These are phyloP conservation scores for Megalonaias nervosa DNA, from an alignment of 1,140 invertebrate species.

Conservation along the genomic window DNA sequence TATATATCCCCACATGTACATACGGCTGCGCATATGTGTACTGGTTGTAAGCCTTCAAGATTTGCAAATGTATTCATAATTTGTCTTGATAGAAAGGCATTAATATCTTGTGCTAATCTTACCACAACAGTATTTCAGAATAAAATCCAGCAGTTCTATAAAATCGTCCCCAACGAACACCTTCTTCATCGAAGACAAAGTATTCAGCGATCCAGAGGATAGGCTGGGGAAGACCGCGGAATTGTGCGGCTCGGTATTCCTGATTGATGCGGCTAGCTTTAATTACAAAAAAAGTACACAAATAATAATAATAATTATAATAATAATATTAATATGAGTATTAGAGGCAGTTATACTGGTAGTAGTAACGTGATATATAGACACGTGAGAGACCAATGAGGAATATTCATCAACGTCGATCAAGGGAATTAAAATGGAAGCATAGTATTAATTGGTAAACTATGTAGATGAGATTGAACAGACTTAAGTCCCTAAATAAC, in stretches of 20 bases:
- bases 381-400: too few species aligned
- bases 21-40: neutral
- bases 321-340: too few species aligned
- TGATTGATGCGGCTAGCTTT: slow-evolving; percentile 77
- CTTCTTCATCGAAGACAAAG: slow-evolving; percentile 94
- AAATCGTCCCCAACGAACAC: slow-evolving; percentile 95
- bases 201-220: slow-evolving; percentile 97
- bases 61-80: neutral
- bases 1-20: neutral
- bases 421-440: too few species aligned
- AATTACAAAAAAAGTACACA: too few species aligned
- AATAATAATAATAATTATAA: too few species aligned
- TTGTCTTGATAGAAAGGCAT: neutral
- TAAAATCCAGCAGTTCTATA: slow-evolving; percentile 97
- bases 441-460: too few species aligned
- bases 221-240: slow-evolving; percentile 92
- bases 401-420: too few species aligned
- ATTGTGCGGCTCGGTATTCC: slow-evolving; percentile 86
- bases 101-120: slow-evolving; percentile 56
- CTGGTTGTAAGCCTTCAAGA: neutral
- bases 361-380: too few species aligned
- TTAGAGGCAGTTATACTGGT: too few species aligned
- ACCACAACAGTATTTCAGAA: slow-evolving; percentile 92
- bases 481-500: too few species aligned
- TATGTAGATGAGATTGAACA: too few species aligned